Base-by-base conservation (phyloP, 1,140 invertebrate species). In the Pteromalus puparum region DNA sequence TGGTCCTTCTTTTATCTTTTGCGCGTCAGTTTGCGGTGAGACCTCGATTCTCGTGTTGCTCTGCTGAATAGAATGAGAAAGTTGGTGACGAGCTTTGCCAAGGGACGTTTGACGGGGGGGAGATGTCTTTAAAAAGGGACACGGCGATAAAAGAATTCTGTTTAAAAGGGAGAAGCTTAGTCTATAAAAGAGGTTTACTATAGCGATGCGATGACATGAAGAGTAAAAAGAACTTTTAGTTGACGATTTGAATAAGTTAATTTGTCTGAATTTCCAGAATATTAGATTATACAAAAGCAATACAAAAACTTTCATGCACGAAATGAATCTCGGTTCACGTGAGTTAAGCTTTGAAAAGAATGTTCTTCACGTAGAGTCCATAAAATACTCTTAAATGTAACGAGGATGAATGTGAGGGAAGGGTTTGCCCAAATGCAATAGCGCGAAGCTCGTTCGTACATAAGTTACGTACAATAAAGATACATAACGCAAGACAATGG, bases 1-100 rank as follows among this genome's bases (percentile, higher is more conserved):
- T 93, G 92, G 92, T 91, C 91, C 87, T 93, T 92, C 91, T 93
- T 93, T 92, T 93, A 92, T 92, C 92, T 76, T 61, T 77, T 18
- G 21, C 12, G 5, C n/a, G 76, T 18, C 12, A 24, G 28, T 61
- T 61, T n/a, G 15, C 7, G 46, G 38, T 7, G 38, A 12, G 38
- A 42, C 38, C 38, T 42, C 38, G 38, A 42, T 42, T 42, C 38
- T 42, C 38, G 38, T 42, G 38, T 42, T 42, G 53, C 53, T 48
- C 46, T 5, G 53, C 18, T 61, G 18, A 21, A 61, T 61, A 42
- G 38, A 42, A 42, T 42, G 38, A 42, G 38, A 42, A 42, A 53
- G 13, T 53, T 15, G 18, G 13, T 53, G 48, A 53, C 48, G 5
- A 53, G 48, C 48, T 18, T 53, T 53, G 18, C 5, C 13, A 53